A percentile compares a stretch with the other conserved stretches of the same genome.
Evolutionary conservation across 1,140 invertebrate species (phyloP).

Genomic region (Gryon sp.): DNA sequence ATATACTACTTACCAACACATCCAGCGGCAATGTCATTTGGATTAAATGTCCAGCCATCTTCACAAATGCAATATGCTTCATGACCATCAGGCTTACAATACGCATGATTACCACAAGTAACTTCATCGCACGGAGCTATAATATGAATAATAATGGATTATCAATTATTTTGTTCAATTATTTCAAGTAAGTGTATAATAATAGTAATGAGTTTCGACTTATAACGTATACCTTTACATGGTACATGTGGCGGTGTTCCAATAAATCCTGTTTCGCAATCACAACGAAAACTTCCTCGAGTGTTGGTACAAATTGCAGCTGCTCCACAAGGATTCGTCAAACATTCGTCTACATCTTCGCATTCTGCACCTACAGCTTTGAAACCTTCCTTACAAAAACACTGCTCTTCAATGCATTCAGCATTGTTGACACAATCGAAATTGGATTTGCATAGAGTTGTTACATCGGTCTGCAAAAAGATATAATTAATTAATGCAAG

Average conservation of each 20-base stretch:
- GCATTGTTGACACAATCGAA: slow-evolving; percentile 96
- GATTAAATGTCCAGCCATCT: slow-evolving; percentile 95
- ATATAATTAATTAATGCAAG: not conserved
- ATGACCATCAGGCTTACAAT: slow-evolving; percentile 91
- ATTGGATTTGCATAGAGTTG: slow-evolving; percentile 90
- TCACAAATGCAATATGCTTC: slow-evolving; percentile 96
- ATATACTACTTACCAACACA: slow-evolving; percentile 89
- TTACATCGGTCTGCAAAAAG: slow-evolving; percentile 86
- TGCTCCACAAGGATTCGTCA: slow-evolving; percentile 87
- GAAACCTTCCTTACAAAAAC: slow-evolving; percentile 94
- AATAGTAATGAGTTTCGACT: too few relatives aligned
- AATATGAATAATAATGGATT: slow-evolving; percentile 11
- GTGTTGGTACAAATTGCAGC: slow-evolving; percentile 91
- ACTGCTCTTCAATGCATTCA: slow-evolving; percentile 92
- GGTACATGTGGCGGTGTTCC: slow-evolving; percentile 88
- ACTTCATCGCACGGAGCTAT: slow-evolving; percentile 94
- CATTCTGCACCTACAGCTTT: slow-evolving; percentile 88
- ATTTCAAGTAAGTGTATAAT: not conserved
- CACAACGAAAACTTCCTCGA: slow-evolving; percentile 90
- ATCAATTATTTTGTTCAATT: slow-evolving; percentile 14
- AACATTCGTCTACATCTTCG: slow-evolving; percentile 91
- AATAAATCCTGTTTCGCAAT: slow-evolving; percentile 91
- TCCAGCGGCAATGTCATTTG: slow-evolving; percentile 91
- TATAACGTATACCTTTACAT: slow-evolving; percentile 92
- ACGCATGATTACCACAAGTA: slow-evolving; percentile 92